A percentile compares a stretch with the other conserved stretches of the same genome.
Evolutionary conservation across 2,888 invertebrate genomes (phyloP).

Genomic region (Oxystoma pomonae): DNA sequence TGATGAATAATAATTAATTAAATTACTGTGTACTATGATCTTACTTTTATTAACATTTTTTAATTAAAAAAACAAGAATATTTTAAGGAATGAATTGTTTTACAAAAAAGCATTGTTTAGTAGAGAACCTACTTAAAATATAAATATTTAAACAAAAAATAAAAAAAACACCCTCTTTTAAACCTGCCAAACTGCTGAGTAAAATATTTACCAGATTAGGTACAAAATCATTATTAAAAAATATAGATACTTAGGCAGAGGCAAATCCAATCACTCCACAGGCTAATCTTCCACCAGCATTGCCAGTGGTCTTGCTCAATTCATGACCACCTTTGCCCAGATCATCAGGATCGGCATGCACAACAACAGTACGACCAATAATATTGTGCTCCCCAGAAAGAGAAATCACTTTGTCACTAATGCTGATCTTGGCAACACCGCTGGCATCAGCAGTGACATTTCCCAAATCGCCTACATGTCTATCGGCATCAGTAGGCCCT

Average conservation of each 20-base stretch:
- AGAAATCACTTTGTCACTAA: conserved; percentile 61
- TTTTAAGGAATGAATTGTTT: no score
- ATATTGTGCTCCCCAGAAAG: conserved; percentile 70
- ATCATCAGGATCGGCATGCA: conserved; percentile 93
- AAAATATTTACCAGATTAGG: no score
- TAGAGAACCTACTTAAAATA: no score
- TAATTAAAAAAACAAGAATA: no score
- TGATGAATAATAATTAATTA: no score
- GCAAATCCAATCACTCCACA: conserved; percentile 85
- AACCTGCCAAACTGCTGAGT: no score
- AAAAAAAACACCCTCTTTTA: no score
- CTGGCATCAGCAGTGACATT: conserved; percentile 62
- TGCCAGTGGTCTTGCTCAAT: conserved; percentile 88
- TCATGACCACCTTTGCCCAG: conserved; percentile 91
- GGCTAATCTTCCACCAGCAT: conserved; percentile 86
- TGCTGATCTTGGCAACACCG: conserved; percentile 63
- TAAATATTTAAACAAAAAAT: no score
- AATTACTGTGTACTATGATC: no score
- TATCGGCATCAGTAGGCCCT: conserved; percentile 63
- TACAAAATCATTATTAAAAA: no score
- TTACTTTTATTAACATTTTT: no score
- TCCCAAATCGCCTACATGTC: conserved; percentile 84
- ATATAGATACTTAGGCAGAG: conserved; percentile 40
- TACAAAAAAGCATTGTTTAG: no score
- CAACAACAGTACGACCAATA: conserved; percentile 80